Base-by-base conservation (phyloP, 2,113 vertebrate genomes). In the Marmota flaviventris region DNA sequence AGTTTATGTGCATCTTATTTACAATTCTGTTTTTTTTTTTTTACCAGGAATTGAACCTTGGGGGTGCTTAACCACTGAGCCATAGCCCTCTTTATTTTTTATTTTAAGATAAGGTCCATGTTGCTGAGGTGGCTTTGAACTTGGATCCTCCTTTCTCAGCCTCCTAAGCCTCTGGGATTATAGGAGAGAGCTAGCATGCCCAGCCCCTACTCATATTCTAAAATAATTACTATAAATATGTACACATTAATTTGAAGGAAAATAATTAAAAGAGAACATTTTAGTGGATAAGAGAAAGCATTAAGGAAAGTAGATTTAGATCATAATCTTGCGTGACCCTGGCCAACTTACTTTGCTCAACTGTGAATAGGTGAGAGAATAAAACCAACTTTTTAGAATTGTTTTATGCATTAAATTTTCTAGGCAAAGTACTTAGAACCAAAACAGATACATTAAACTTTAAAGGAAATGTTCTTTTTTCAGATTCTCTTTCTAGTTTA, bases 381-480 rank as follows among this genome's bases (percentile, higher is more conserved):
- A 83, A 81, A 91, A 83, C 2, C 34, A 72, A n/a, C 4, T 34
- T 77, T 51, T 82, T 70, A 70, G 25, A 56, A 5, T 79, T 85
- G 2, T 73, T 75, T 90, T 75, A 61, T 2, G 37, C 27, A 76
- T 70, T 37, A 86, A 78, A 65, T 63, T 29, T 16, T 86, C 17
- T 91, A 22, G 32, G 7, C 29, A 79, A 79, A 63, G 70, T 37
- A 18, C n/a, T 79, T 73, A 70, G 16, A 2, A 89, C 63, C 37
- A 78, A n/a, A 77, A 39, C 1, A 24, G 61, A 83, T 73, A 51
- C 17, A 75, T 89, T 22, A 90, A 39, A 61, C 45, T 95, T 91
- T 51, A 93, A 96, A 83, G 95, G 51, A 93, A 92, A 79, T 58
- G 4, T 88, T 82, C 11, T 8, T 82, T 91, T 93, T 63, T 85